These are phyloP conservation scores for Nilaparvata lugens DNA, from an alignment of 1,140 invertebrate species.

Conservation along the genomic window DNA sequence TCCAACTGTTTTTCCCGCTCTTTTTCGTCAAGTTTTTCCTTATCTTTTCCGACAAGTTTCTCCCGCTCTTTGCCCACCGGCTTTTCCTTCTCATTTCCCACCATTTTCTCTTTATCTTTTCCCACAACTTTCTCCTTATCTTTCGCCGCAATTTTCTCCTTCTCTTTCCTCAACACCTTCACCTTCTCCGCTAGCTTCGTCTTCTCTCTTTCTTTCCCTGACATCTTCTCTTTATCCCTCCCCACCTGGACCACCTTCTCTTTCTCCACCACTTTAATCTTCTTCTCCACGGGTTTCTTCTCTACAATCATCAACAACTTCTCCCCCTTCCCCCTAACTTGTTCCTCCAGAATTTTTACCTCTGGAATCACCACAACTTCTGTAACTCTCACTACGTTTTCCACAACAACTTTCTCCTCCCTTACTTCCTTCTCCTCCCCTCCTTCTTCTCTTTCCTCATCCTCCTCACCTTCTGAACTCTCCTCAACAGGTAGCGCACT, in stretches of 20 bases:
- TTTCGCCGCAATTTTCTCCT: constrained; percentile 47
- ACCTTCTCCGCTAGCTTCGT: constrained; percentile 40
- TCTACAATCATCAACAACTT: constrained; percentile 53
- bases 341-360: too few species aligned
- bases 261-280: constrained; percentile 23
- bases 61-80: background rate
- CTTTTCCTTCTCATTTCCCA: background rate
- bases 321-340: too few species aligned
- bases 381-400: too few species aligned
- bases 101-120: constrained; percentile 31
- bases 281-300: constrained; percentile 47
- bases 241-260: background rate
- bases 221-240: background rate
- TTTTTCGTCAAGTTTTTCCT: too few species aligned
- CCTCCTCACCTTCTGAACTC: constrained; percentile 50
- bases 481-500: constrained; percentile 49
- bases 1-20: background rate
- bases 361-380: too few species aligned
- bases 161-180: constrained; percentile 52
- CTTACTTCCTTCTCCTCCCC: background rate
- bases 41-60: background rate
- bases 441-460: constrained; percentile 34
- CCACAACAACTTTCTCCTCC: background rate
- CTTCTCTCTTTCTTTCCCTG: background rate
- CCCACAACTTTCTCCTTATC: constrained; percentile 47